phyloP scores from a whole-genome alignment of 2,888 invertebrate genomes.

The Blastobasis adustella region DNA sequence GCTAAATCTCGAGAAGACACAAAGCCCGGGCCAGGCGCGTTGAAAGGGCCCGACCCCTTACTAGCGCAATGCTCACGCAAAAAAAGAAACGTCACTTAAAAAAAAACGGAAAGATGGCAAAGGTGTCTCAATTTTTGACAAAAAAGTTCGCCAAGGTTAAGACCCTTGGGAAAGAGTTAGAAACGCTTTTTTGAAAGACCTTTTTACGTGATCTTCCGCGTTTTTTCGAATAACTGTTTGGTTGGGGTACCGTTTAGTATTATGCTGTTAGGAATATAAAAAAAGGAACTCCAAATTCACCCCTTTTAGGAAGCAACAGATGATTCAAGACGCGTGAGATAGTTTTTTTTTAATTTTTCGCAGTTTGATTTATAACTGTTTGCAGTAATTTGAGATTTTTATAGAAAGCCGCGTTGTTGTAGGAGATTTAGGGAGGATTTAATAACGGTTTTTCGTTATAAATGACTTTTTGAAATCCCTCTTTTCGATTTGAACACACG shows the following conservation, averaged over 20 bases:
- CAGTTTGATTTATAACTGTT: constrained; percentile 70
- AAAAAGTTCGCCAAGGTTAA: constrained; percentile 68
- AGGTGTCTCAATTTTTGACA: constrained; percentile 68
- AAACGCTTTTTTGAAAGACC: constrained; percentile 44
- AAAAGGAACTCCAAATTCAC: constrained; percentile 51
- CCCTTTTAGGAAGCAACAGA: constrained; percentile 66
- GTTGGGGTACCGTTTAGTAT: constrained; percentile 52
- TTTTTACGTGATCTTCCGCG: constrained; percentile 57
- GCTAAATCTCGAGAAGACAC: constrained; percentile 50
- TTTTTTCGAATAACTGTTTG: constrained; percentile 31
- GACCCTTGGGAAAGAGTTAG: constrained; percentile 75
- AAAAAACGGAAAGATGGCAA: constrained; percentile 70
- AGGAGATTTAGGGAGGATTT: constrained; percentile 43
- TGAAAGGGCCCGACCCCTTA: constrained; percentile 54
- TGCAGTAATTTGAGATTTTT: constrained; percentile 72
- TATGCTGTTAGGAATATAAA: constrained; percentile 27
- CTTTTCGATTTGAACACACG: no score
- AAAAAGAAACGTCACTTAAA: constrained; percentile 34
- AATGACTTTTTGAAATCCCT: neutral
- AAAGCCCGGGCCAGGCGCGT: constrained; percentile 37
- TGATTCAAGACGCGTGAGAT: constrained; percentile 65
- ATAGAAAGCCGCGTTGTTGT: constrained; percentile 49
- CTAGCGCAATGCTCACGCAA: constrained; percentile 30
- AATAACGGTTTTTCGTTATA: constrained; percentile 46
- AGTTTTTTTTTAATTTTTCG: constrained; percentile 46